Conservation (phyloP, 2,888 invertebrate genomes). For the Chymomyza procnemis region DNA sequence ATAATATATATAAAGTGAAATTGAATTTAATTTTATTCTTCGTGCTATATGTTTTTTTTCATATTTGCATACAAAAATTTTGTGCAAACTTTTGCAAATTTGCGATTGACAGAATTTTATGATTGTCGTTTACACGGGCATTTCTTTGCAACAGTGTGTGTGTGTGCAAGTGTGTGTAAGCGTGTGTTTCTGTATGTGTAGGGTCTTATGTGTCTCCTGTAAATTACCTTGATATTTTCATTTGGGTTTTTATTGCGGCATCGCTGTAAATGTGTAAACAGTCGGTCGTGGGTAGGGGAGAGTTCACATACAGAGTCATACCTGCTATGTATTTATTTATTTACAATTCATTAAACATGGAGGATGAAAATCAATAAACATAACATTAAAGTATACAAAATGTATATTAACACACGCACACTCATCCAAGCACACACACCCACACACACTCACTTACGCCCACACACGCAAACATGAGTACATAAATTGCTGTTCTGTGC, state of each 20-base stretch:
- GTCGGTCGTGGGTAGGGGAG: too few species aligned
- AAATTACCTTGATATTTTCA: conserved; percentile 1
- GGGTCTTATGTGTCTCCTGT: background rate
- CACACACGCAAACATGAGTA: background rate
- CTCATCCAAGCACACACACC: conserved; percentile 1
- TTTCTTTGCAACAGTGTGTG: background rate
- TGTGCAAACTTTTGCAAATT: conserved; percentile 4
- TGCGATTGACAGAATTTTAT: background rate
- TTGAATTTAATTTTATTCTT: conserved; percentile 1
- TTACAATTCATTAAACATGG: conserved; percentile 61
- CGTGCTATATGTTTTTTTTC: background rate
- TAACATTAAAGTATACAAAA: conserved; percentile 36
- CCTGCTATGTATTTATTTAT: conserved; percentile 13
- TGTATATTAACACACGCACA: conserved; percentile 3
- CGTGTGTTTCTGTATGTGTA: background rate
- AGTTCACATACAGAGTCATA: background rate
- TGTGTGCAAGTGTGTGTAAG: background rate
- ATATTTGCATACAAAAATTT: conserved; percentile 1
- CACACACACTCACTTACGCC: conserved; percentile 8
- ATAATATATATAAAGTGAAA: background rate
- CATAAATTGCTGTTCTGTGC: conserved; percentile 1
- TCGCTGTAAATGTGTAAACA: background rate
- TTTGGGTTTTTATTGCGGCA: background rate
- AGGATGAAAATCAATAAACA: conserved; percentile 49
- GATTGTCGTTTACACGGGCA: background rate